A percentile compares a stretch with the other conserved stretches of the same genome.
Conservation (phyloP, 1,140 invertebrate species). For the Drosophila bocqueti region DNA sequence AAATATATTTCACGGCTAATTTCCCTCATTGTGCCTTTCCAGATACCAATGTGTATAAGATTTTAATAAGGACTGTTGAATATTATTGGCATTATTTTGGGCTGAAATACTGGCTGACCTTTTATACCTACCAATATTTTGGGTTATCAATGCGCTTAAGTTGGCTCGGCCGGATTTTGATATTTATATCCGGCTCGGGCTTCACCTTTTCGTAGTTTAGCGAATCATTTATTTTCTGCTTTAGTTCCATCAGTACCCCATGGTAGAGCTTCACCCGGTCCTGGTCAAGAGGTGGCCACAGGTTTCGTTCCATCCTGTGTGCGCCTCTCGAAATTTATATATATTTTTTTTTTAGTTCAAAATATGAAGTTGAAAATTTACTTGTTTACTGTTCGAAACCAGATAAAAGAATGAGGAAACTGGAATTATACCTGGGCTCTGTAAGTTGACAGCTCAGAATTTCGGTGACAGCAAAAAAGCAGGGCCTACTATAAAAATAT, state of each 20-base stretch:
- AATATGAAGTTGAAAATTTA: not conserved
- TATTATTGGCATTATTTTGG: not conserved
- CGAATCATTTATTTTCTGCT: not conserved
- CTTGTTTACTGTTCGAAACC: not conserved
- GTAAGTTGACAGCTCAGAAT: not conserved
- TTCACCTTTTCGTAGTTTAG: not conserved
- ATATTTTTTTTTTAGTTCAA: not conserved
- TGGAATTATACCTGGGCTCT: too few species aligned
- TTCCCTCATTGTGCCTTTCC: not conserved
- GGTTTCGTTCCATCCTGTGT: not conserved
- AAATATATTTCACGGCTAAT: not conserved
- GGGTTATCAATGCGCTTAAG: not conserved
- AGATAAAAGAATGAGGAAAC: not conserved
- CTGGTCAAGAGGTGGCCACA: not conserved
- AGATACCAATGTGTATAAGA: not conserved
- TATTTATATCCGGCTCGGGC: not conserved
- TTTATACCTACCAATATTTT: not conserved
- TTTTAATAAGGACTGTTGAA: not conserved
- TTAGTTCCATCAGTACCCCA: not conserved
- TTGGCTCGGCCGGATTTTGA: not conserved
- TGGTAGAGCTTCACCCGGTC: not conserved
- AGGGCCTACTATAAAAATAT: not conserved
- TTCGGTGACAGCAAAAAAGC: not conserved
- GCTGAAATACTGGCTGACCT: not conserved
- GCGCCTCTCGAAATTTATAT: not conserved